These are phyloP conservation scores for Cosmorhoe ocellata DNA, from an alignment of 2,888 invertebrate genomes.

Conservation along the genomic window DNA sequence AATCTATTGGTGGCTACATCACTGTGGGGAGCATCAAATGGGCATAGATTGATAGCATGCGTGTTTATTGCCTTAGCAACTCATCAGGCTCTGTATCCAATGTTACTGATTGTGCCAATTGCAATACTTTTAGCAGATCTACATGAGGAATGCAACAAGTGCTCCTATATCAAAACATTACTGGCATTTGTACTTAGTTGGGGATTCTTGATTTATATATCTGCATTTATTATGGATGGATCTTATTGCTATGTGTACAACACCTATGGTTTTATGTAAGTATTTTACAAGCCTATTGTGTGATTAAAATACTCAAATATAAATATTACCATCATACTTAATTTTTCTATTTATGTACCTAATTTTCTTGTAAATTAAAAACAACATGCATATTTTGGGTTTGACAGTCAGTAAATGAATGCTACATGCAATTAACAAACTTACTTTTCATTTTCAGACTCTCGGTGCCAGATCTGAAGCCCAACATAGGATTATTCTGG, in stretches of 20 bases:
- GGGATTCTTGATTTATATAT: constrained; percentile 81
- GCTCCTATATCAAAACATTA: constrained; percentile 75
- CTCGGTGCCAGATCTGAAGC: constrained; percentile 95
- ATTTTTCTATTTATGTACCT: no score
- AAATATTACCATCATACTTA: no score
- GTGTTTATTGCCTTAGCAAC: constrained; percentile 89
- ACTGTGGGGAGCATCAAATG: constrained; percentile 87
- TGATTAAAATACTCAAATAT: no score
- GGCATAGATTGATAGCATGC: constrained; percentile 83
- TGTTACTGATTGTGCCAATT: constrained; percentile 91
- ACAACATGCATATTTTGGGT: no score
- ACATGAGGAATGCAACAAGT: constrained; percentile 72
- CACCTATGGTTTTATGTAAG: constrained; percentile 92
- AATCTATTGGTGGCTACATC: constrained; percentile 91
- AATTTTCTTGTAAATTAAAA: no score
- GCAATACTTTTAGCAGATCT: constrained; percentile 86
- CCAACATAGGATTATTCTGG: constrained; percentile 99
- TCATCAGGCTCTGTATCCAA: constrained; percentile 92
- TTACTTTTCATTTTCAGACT: constrained; percentile 83
- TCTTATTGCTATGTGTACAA: constrained; percentile 86
- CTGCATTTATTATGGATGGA: constrained; percentile 84
- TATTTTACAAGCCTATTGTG: constrained; percentile 37
- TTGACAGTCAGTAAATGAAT: no score
- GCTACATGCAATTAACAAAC: no score
- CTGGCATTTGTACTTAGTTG: constrained; percentile 79